These are phyloP conservation scores for Cyprinodon tularosa DNA, from an alignment of 2,113 vertebrate species.

Conservation along the genomic window DNA sequence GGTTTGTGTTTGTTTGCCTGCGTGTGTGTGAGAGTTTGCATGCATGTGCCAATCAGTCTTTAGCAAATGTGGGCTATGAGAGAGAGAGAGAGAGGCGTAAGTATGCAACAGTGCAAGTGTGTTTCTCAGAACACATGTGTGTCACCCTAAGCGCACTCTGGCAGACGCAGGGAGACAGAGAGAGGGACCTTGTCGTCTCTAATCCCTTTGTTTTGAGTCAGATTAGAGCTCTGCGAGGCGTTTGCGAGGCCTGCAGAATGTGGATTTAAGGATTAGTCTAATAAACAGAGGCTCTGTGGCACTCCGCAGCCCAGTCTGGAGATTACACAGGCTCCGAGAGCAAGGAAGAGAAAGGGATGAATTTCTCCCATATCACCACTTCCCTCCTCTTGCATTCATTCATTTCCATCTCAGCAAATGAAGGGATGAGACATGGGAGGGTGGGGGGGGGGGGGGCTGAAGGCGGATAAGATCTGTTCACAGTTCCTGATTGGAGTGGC, in stretches of 20 bases:
- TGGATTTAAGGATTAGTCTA: conserved; percentile 83
- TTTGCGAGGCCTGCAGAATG: conserved; percentile 76
- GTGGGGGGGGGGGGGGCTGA: conserved; percentile 47
- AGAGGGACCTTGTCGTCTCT: conserved; percentile 75
- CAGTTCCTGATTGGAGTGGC: conserved; percentile 45
- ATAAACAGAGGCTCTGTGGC: conserved; percentile 80
- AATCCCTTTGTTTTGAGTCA: conserved; percentile 82
- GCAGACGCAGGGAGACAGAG: conserved; percentile 63
- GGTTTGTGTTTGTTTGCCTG: conserved; percentile 12
- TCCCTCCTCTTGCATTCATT: conserved; percentile 14
- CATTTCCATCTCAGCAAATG: conserved; percentile 65
- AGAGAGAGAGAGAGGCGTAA: conserved; percentile 17
- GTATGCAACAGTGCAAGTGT: conserved; percentile 57
- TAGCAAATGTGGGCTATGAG: conserved; percentile 64
- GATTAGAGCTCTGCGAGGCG: conserved; percentile 77
- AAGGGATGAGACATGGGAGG: conserved; percentile 46
- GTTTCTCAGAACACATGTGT: conserved; percentile 57
- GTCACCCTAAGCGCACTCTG: conserved; percentile 54
- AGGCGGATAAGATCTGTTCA: conserved; percentile 59
- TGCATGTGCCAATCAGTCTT: conserved; percentile 59
- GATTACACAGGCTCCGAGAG: conserved; percentile 71
- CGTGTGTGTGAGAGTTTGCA: conserved; percentile 24
- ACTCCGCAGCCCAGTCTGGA: conserved; percentile 73
- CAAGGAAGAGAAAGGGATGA: conserved; percentile 54
- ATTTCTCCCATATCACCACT: conserved; percentile 19